These are phyloP conservation scores for Bucco capensis DNA, from an alignment of 2,113 vertebrate genomes.

Conservation along the genomic window DNA sequence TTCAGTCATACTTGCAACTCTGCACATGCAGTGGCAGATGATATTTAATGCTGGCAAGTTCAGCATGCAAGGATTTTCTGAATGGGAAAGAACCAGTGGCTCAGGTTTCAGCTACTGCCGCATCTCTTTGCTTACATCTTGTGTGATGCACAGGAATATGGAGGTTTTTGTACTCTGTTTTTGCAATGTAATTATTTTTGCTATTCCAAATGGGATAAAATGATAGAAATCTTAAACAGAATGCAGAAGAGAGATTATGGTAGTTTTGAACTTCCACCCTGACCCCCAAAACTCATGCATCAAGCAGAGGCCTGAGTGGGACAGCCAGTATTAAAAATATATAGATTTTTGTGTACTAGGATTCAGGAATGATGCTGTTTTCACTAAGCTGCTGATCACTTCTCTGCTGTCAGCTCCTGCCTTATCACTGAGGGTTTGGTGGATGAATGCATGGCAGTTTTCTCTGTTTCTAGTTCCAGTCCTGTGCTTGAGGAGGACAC, in stretches of 20 bases:
- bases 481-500: neutral
- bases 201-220: neutral
- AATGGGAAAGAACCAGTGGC: neutral
- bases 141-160: neutral
- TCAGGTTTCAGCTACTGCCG: neutral
- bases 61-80: neutral
- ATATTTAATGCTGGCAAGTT: neutral
- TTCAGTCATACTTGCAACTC: neutral
- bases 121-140: neutral
- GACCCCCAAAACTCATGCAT: neutral
- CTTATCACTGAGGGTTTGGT: neutral
- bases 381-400: neutral
- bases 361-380: neutral
- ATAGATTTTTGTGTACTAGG: neutral
- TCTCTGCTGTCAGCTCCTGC: neutral
- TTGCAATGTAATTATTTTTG: neutral
- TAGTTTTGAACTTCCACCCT: neutral
- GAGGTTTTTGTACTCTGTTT: accelerated
- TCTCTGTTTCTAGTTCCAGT: neutral
- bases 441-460: neutral
- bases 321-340: neutral
- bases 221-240: neutral
- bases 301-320: neutral
- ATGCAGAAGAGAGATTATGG: neutral
- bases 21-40: neutral